Evolutionary conservation across 2,113 vertebrate genomes (phyloP).

Genomic region (Onychorhynchus coronatus): DNA sequence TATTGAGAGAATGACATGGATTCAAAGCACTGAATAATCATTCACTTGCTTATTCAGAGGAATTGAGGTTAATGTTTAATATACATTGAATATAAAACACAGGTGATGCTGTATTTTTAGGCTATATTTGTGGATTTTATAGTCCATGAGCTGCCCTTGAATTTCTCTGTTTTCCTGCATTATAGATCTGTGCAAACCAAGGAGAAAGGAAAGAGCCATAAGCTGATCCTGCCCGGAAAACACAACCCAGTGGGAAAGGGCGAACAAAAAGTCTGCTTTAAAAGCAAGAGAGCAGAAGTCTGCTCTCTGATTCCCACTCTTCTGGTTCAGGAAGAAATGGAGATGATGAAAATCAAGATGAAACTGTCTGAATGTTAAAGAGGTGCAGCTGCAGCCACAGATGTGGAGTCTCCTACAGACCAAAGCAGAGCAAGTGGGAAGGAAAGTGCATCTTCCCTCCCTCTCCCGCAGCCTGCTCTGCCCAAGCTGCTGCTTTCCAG

Average conservation of each 20-base stretch:
- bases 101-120: neutral
- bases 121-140: neutral
- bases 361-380: neutral
- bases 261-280: neutral
- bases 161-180: neutral
- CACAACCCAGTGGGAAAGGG: neutral
- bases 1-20: neutral
- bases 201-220: neutral
- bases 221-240: neutral
- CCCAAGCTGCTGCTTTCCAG: neutral
- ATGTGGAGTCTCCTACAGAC: neutral
- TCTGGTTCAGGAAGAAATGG: neutral
- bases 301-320: neutral
- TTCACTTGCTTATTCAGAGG: neutral
- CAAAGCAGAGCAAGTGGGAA: neutral
- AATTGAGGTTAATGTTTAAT: neutral
- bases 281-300: neutral
- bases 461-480: neutral
- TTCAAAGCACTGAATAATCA: neutral
- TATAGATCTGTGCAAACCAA: neutral
- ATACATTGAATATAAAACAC: neutral
- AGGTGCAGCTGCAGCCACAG: neutral
- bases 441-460: neutral
- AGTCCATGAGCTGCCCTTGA: neutral
- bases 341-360: neutral